These are phyloP conservation scores for Drosophila flavopinicola DNA, from an alignment of 2,888 invertebrate genomes.

Conservation along the genomic window DNA sequence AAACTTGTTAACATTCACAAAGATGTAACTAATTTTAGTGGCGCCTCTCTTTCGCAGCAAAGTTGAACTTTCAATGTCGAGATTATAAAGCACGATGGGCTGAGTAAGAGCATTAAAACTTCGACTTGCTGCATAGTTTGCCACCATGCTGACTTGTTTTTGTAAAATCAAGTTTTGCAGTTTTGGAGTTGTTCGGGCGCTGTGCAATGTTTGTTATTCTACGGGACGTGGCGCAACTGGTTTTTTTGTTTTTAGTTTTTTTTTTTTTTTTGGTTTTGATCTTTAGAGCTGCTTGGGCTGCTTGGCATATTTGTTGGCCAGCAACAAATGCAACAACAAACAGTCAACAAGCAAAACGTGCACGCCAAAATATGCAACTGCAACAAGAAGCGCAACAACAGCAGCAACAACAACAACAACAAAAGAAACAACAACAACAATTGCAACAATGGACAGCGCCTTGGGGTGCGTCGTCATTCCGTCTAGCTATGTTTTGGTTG, in stretches of 20 bases:
- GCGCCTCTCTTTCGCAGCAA: not conserved
- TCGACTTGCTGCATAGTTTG: conserved; percentile 44
- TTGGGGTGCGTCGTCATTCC: conserved; percentile 71
- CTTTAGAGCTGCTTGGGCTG: conserved; percentile 52
- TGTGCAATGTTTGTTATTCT: conserved; percentile 73
- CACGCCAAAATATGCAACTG: conserved; percentile 75
- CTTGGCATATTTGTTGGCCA: conserved; percentile 75
- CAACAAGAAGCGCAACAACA: conserved; percentile 66
- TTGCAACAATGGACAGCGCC: conserved; percentile 53
- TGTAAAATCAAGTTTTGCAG: conserved; percentile 73
- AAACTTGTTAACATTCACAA: conserved; percentile 2
- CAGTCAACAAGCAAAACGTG: conserved; percentile 76
- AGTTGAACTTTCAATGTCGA: conserved; percentile 8
- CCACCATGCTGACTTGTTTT: conserved; percentile 29
- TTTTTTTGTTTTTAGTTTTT: conserved; percentile 52
- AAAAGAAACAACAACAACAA: conserved; percentile 30
- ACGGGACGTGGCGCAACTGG: conserved; percentile 74
- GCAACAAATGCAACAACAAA: conserved; percentile 35
- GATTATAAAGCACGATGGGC: conserved; percentile 20
- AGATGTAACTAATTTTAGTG: conserved; percentile 6
- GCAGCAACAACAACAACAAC: conserved; percentile 32
- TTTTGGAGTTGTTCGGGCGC: conserved; percentile 56
- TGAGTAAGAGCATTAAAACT: conserved; percentile 43
- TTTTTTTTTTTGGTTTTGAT: conserved; percentile 43
- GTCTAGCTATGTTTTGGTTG: conserved; percentile 72